A percentile compares a stretch with the other conserved stretches of the same genome.
Conservation (phyloP, 2,888 invertebrate species). For the Amblyteles armatorius region DNA sequence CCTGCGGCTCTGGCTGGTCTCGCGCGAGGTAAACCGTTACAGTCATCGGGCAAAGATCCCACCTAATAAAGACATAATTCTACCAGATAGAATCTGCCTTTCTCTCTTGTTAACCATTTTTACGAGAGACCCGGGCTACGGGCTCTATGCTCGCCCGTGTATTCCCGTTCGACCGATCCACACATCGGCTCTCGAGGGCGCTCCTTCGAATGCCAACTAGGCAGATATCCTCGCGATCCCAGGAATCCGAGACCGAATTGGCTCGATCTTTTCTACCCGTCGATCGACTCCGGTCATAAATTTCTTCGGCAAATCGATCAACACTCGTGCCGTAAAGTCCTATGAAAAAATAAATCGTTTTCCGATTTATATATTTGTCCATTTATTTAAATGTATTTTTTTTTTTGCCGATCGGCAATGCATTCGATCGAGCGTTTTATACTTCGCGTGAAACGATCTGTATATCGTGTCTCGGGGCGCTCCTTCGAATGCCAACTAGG, state of each 20-base stretch:
- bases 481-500: conserved; percentile 44
- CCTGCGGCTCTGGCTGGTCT: conserved; percentile 73
- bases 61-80: conserved; percentile 82
- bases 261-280: not conserved
- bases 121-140: conserved; percentile 71
- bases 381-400: not conserved
- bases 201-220: conserved; percentile 46
- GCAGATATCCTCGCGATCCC: conserved; percentile 27
- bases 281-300: conserved; percentile 37
- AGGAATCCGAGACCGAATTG: conserved; percentile 25
- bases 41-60: conserved; percentile 78
- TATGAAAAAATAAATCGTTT: not conserved
- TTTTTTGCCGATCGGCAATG: not conserved
- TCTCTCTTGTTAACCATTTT: conserved; percentile 74
- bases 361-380: not conserved
- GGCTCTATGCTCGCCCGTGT: conserved; percentile 31
- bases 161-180: conserved; percentile 40
- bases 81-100: conserved; percentile 78
- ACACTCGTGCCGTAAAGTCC: not conserved
- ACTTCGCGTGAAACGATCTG: not conserved
- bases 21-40: conserved; percentile 75
- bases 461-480: conserved; percentile 23
- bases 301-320: conserved; percentile 27
- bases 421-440: not conserved
- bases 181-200: conserved; percentile 26